A percentile compares a stretch with the other conserved stretches of the same genome.
phyloP scores from a whole-genome alignment of 2,113 vertebrate species.

The Mohoua ochrocephala region DNA sequence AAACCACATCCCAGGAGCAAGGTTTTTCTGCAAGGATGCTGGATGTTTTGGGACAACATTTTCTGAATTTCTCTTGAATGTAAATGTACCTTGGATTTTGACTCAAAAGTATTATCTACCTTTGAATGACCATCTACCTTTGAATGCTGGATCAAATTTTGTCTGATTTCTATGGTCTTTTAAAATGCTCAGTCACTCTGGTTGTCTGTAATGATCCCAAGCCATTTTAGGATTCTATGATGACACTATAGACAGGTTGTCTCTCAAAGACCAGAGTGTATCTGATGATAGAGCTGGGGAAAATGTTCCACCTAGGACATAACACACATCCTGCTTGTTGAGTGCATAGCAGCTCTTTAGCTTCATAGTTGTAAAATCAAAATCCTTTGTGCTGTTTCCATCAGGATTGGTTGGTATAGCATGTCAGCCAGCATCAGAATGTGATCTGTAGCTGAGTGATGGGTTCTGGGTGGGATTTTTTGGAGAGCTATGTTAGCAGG shows the following conservation, averaged over 20 bases:
- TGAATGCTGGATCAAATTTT: not conserved
- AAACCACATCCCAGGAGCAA: not conserved
- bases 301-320: not conserved
- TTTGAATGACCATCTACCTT: not conserved
- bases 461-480: not conserved
- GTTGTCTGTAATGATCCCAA: not conserved
- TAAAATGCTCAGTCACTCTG: not conserved
- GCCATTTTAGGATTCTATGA: not conserved
- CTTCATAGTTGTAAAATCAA: not conserved
- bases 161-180: not conserved
- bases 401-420: not conserved
- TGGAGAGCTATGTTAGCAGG: not conserved
- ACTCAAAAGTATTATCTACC: not conserved
- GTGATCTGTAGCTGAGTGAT: not conserved
- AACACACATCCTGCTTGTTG: not conserved
- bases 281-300: not conserved
- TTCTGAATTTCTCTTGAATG: not conserved
- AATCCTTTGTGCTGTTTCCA: not conserved
- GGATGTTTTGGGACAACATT: not conserved
- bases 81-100: not conserved
- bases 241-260: not conserved
- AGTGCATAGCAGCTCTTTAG: not conserved
- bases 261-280: not conserved
- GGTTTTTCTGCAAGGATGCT: not conserved
- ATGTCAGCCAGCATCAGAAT: not conserved